phyloP scores from a whole-genome alignment of 2,888 invertebrate genomes.

The Agrochola circellaris region DNA sequence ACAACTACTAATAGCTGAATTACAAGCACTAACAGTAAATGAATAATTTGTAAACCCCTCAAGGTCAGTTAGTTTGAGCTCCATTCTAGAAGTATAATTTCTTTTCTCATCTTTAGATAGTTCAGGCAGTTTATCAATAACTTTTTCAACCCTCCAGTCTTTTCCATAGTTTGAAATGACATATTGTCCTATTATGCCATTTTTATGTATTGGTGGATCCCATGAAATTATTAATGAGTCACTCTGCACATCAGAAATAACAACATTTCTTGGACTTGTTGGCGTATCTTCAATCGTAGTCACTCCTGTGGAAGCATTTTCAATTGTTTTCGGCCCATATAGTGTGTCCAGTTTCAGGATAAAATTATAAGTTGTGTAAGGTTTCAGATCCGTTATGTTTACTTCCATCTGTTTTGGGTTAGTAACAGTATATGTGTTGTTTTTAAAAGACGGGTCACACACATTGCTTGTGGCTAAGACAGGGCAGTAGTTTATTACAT shows the following conservation, averaged over 20 bases:
- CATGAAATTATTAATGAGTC: slow-evolving; percentile 92
- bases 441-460: slow-evolving; percentile 88
- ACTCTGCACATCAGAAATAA: slow-evolving; percentile 91
- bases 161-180: slow-evolving; percentile 88
- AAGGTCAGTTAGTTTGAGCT: slow-evolving; percentile 81
- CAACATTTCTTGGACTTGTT: slow-evolving; percentile 91
- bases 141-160: slow-evolving; percentile 73
- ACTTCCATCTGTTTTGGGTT: slow-evolving; percentile 89
- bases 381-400: slow-evolving; percentile 92
- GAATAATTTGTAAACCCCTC: slow-evolving; percentile 92
- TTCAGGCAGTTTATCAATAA: slow-evolving; percentile 75
- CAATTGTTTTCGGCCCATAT: slow-evolving; percentile 82
- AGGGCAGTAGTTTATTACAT: slow-evolving; percentile 94
- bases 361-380: slow-evolving; percentile 94
- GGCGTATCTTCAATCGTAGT: slow-evolving; percentile 93
- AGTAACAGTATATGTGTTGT: slow-evolving; percentile 79
- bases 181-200: slow-evolving; percentile 94
- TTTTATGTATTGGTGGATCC: slow-evolving; percentile 93
- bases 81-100: slow-evolving; percentile 72
- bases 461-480: slow-evolving; percentile 87
- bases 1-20: slow-evolving; percentile 89
- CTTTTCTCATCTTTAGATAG: slow-evolving; percentile 65
- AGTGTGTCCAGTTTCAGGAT: slow-evolving; percentile 91
- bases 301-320: slow-evolving; percentile 90
- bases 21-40: slow-evolving; percentile 93